phyloP scores from a whole-genome alignment of 2,888 invertebrate species.

The Euphydryas editha region DNA sequence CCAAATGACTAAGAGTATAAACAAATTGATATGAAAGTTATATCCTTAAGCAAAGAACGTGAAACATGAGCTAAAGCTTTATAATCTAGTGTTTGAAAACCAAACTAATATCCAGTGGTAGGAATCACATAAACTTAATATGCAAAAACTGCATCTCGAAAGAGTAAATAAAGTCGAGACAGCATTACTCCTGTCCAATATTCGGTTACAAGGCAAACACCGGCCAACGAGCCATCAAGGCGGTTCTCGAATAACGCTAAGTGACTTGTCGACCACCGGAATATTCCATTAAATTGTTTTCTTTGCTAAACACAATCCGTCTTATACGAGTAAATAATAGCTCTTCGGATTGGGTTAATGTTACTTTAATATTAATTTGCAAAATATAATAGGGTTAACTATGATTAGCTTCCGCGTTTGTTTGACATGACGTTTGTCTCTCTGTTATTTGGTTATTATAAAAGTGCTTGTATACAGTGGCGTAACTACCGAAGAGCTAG shows the following conservation, averaged over 20 bases:
- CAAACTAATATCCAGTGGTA: conserved; percentile 11
- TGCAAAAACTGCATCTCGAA: conserved; percentile 49
- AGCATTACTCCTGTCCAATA: conserved; percentile 69
- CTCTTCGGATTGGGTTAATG: conserved; percentile 45
- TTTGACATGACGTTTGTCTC: neutral
- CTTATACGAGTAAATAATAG: conserved; percentile 59
- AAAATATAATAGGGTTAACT: neutral
- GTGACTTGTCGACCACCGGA: conserved; percentile 77
- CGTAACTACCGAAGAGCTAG: no score
- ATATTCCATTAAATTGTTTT: conserved; percentile 79
- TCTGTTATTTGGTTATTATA: no score
- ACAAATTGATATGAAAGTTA: neutral
- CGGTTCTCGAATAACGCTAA: conserved; percentile 73
- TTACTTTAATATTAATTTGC: conserved; percentile 23
- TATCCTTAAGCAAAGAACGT: neutral
- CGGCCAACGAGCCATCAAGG: conserved; percentile 66
- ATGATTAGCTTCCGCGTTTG: neutral
- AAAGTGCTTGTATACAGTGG: no score
- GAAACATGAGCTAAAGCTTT: conserved; percentile 11
- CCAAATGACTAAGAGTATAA: neutral
- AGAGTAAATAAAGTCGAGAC: conserved; percentile 66
- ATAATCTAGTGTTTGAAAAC: conserved; percentile 5
- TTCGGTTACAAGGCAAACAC: conserved; percentile 73
- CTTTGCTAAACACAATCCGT: conserved; percentile 68
- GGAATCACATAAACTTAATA: conserved; percentile 11